These are phyloP conservation scores for Coregonus ussuriensis DNA, from an alignment of 2,797 vertebrate species.

Conservation along the genomic window DNA sequence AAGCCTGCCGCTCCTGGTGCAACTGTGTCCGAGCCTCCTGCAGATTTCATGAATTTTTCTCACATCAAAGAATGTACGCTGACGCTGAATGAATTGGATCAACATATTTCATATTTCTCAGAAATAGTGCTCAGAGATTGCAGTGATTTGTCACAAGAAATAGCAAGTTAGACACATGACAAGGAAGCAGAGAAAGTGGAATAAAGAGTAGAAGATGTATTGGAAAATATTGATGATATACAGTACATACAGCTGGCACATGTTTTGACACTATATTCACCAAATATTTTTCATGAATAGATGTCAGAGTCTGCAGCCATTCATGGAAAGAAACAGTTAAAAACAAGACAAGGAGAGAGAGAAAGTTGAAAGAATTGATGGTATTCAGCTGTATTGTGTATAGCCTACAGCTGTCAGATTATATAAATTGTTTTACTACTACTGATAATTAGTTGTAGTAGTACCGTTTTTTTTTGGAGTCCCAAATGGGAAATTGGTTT, in stretches of 20 bases:
- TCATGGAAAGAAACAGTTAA: not conserved
- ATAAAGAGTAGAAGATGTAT: not conserved
- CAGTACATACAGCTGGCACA: not conserved
- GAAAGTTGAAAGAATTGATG: not conserved
- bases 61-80: no score
- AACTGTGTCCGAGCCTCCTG: constrained; percentile 49
- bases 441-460: no score
- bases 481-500: no score
- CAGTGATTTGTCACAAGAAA: constrained; percentile 28
- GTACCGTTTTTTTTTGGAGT: no score
- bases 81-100: not conserved
- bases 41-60: constrained; percentile 16
- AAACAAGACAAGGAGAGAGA: not conserved
- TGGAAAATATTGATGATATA: not conserved
- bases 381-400: no score
- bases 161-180: not conserved
- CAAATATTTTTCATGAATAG: constrained; percentile 26
- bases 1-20: constrained; percentile 47
- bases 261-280: not conserved
- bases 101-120: constrained; percentile 60
- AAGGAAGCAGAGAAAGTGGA: not conserved
- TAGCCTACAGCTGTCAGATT: no score
- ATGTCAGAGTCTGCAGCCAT: constrained; percentile 14
- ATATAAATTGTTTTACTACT: no score
- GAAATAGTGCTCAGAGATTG: constrained; percentile 52